Conservation (phyloP, 2,888 invertebrate genomes). For the Byasa hedistus region DNA sequence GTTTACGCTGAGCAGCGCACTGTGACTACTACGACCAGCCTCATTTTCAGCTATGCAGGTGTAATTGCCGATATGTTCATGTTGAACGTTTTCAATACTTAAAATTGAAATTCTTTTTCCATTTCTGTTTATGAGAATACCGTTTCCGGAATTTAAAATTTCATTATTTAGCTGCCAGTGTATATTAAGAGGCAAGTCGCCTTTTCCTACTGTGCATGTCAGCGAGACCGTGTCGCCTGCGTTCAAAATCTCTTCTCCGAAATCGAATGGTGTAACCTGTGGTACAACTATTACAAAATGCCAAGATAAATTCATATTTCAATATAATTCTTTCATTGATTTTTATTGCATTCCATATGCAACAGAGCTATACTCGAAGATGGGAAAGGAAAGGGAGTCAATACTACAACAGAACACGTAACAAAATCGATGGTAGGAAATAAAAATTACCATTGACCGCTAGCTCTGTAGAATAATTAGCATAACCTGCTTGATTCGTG, state of each 20-base stretch:
- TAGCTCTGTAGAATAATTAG: constrained; percentile 83
- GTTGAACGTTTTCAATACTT: constrained; percentile 81
- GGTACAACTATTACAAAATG: constrained; percentile 83
- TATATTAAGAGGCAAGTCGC: constrained; percentile 85
- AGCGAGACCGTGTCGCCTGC: constrained; percentile 86
- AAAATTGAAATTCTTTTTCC: constrained; percentile 84
- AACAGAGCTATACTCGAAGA: constrained; percentile 29
- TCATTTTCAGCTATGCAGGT: constrained; percentile 83
- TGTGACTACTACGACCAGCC: constrained; percentile 82
- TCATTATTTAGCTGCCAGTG: constrained; percentile 85
- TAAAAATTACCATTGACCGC: constrained; percentile 84
- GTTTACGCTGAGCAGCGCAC: constrained; percentile 84
- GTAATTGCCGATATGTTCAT: constrained; percentile 82
- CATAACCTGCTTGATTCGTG: constrained; percentile 83
- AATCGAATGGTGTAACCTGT: constrained; percentile 88
- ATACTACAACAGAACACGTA: constrained; percentile 20
- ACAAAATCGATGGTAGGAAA: not conserved
- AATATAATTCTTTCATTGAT: not conserved
- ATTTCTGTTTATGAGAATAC: constrained; percentile 80
- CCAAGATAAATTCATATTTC: constrained; percentile 2
- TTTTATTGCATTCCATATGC: not conserved
- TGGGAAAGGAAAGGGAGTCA: constrained; percentile 28
- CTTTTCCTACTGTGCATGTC: constrained; percentile 85
- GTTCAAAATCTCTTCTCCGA: constrained; percentile 86
- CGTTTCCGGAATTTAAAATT: constrained; percentile 74